Conservation (phyloP, 2,888 invertebrate genomes). For the Toxonevra muliebris region DNA sequence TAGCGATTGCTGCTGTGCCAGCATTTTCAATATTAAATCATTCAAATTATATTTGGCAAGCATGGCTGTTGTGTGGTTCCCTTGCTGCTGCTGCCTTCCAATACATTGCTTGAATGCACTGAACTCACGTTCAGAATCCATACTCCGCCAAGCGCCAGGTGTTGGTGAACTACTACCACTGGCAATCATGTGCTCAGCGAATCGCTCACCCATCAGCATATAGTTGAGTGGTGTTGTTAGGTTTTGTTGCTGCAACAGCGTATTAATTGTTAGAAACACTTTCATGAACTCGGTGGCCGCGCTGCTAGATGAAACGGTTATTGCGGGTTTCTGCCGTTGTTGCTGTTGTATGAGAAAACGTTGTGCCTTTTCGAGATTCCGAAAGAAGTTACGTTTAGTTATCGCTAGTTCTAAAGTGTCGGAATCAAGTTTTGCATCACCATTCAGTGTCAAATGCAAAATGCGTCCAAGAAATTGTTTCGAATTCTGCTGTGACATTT, state of each 20-base stretch:
- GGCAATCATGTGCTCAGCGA: slow-evolving; percentile 55
- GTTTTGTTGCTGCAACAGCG: slow-evolving; percentile 49
- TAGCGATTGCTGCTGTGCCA: slow-evolving; percentile 52
- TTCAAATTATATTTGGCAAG: slow-evolving; percentile 45
- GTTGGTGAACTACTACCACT: slow-evolving; percentile 52
- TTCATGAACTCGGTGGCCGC: slow-evolving; percentile 46
- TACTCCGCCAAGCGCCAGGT: slow-evolving; percentile 61
- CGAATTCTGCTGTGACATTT: slow-evolving; percentile 57
- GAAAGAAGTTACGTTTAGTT: slow-evolving; percentile 56
- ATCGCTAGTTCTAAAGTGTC: slow-evolving; percentile 51
- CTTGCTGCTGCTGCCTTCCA: slow-evolving; percentile 29
- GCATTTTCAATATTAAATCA: slow-evolving; percentile 50
- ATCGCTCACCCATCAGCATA: slow-evolving; percentile 52
- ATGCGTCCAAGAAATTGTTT: slow-evolving; percentile 53
- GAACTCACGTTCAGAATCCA: slow-evolving; percentile 58
- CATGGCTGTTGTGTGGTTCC: not conserved
- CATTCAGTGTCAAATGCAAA: slow-evolving; percentile 57
- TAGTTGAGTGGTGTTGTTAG: slow-evolving; percentile 54
- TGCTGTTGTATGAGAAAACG: slow-evolving; percentile 47
- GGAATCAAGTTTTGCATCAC: slow-evolving; percentile 54
- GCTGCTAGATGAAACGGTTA: not conserved
- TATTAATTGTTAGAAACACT: slow-evolving; percentile 48
- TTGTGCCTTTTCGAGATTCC: slow-evolving; percentile 58
- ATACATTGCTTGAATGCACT: slow-evolving; percentile 49
- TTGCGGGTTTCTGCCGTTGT: slow-evolving; percentile 11